Conservation (phyloP, 1,140 invertebrate genomes). For the Triops cancriformis region DNA sequence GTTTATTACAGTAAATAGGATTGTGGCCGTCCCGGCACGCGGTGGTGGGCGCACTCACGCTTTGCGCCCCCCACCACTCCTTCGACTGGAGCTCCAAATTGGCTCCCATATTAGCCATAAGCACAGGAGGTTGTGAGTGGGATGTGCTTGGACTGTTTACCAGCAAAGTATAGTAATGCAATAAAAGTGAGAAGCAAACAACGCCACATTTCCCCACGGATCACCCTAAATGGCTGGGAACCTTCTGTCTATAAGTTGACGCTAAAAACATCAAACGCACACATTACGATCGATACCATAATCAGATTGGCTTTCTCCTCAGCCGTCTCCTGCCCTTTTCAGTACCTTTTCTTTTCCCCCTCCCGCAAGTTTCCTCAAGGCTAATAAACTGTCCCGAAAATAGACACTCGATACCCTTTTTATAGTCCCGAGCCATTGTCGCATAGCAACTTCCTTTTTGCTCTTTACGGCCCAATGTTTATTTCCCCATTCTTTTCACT, state of each 20-base stretch:
- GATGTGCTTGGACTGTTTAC: neutral
- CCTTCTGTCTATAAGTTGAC: neutral
- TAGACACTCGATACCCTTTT: too few relatives aligned
- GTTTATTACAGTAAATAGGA: conserved; percentile 6
- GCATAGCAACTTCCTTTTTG: too few relatives aligned
- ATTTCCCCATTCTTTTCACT: too few relatives aligned
- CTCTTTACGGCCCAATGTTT: too few relatives aligned
- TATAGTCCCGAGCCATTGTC: too few relatives aligned
- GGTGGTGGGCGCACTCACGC: neutral
- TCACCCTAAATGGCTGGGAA: neutral
- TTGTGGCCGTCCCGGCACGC: neutral
- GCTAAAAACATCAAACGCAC: conserved; percentile 1
- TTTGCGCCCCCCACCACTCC: neutral
- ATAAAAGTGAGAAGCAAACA: neutral
- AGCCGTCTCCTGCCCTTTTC: neutral
- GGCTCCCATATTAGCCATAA: neutral
- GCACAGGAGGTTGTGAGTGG: neutral
- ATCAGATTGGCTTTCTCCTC: neutral
- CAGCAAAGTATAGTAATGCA: neutral
- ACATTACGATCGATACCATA: neutral
- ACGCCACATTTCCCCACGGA: neutral
- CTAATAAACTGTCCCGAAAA: neutral
- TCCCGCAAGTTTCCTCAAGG: neutral
- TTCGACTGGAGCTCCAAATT: neutral
- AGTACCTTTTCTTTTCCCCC: neutral